Base-by-base conservation (phyloP, 1,140 invertebrate species). In the Andrena cerasifolii region DNA sequence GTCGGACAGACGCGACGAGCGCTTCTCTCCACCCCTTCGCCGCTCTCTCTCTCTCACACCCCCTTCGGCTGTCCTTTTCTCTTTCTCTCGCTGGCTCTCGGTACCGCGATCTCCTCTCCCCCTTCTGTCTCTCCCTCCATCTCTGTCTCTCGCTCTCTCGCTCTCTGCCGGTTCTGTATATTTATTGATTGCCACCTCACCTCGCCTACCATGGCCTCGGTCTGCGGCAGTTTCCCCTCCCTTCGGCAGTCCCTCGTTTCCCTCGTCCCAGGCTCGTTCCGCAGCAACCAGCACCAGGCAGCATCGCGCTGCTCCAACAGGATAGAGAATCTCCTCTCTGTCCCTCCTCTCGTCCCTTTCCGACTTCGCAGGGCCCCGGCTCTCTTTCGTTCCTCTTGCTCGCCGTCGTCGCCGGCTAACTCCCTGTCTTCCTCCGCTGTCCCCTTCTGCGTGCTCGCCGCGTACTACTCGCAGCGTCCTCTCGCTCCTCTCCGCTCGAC, bases 181-280 rank as follows among this genome's bases (percentile, higher is more conserved):
- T 92, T 92, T 92, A 92, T 92, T 92, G 91, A 92, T 92, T 92
- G 90, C 91, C 91, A 90, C 91, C 89, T 91, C 90, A 87, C 85
- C 83, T 86, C 84, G 80, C 84, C 84, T 81, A 80, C 86, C 87
- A 85, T 84, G 80, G 80, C 77, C 83, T 84, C 86, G 86, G 84
- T 88, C 87, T 85, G 86, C 88, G 86, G 86, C 84, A 88, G 82
- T 84, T 79, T 86, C 83, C 85, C 70, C 81, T 66, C 77, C 72
- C 80, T 82, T 77, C 66, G 1, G 10, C 75, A 59, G 76, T 81
- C 84, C 82, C 80, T 73, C 82, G 74, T 83, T 82, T 84, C 65
- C 80, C 80, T 73, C 83, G 77, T 80, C 83, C 83, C 82, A 72
- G 72, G 58, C 78, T 76, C 82, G 78, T 84, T 84, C 81, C 80